These are phyloP conservation scores for Drosophila sulfurigaster DNA, from an alignment of 1,140 invertebrate genomes.

Conservation along the genomic window DNA sequence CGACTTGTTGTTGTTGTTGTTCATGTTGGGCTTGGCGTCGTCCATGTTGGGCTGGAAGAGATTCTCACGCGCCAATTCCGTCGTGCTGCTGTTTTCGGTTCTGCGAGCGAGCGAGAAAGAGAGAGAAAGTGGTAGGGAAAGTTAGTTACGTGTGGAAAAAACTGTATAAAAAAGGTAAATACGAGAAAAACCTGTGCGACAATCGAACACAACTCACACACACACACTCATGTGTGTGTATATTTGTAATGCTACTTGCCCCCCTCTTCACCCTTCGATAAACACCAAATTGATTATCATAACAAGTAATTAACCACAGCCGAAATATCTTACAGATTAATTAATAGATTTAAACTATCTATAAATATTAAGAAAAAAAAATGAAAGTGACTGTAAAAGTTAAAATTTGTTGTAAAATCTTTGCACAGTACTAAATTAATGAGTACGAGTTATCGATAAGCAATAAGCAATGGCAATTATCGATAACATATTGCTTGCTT, in stretches of 20 bases:
- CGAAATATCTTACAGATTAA: too few species aligned
- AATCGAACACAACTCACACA: constrained; percentile 11
- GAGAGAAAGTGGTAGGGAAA: constrained; percentile 76
- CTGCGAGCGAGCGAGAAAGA: constrained; percentile 50
- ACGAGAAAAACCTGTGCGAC: constrained; percentile 51
- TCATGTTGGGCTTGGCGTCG: constrained; percentile 65
- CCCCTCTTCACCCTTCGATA: too few species aligned
- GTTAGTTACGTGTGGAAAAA: constrained; percentile 34
- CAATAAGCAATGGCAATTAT: not conserved
- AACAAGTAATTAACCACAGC: too few species aligned
- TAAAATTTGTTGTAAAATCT: too few species aligned
- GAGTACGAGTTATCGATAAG: not conserved
- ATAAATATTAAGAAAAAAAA: too few species aligned
- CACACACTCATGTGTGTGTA: constrained; percentile 1
- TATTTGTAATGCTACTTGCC: too few species aligned
- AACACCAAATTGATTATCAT: too few species aligned
- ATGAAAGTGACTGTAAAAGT: too few species aligned
- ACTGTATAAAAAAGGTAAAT: constrained; percentile 44
- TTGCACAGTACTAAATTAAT: not conserved
- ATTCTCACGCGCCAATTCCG: constrained; percentile 82
- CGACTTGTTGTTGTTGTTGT: constrained; percentile 33
- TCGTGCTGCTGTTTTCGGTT: constrained; percentile 60
- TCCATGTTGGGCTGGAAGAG: constrained; percentile 82
- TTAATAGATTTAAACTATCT: too few species aligned
- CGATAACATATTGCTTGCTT: constrained; percentile 3